Conservation (phyloP, 1,140 invertebrate genomes). For the Frieseomelitta varia region DNA sequence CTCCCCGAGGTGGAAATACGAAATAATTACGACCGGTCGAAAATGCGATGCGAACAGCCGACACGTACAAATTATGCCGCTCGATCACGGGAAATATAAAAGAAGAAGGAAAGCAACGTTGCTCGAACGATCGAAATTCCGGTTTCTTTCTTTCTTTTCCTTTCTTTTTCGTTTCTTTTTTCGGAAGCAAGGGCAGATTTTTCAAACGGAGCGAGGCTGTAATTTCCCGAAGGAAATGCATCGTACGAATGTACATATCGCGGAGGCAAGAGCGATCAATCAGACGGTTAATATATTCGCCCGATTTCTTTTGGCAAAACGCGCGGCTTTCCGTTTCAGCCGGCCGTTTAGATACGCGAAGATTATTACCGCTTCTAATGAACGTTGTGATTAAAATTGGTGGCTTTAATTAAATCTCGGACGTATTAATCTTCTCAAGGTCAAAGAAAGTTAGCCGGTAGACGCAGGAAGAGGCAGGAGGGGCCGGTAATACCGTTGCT, state of each 20-base stretch:
- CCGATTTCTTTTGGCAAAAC: conserved; percentile 32
- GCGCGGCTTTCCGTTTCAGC: conserved; percentile 37
- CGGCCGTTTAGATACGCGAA: conserved; percentile 21
- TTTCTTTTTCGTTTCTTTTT: not conserved
- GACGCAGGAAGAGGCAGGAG: not conserved
- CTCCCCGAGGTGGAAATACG: not conserved
- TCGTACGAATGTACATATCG: not conserved
- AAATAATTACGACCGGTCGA: not conserved
- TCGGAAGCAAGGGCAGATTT: not conserved
- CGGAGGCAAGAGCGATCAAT: conserved; percentile 26
- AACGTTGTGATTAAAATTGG: conserved; percentile 50
- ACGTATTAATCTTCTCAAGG: conserved; percentile 45
- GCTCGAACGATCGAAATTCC: not conserved
- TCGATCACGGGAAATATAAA: not conserved
- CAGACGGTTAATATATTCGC: conserved; percentile 20
- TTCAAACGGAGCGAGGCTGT: not conserved
- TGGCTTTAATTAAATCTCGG: conserved; percentile 42
- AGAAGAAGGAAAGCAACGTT: no score
- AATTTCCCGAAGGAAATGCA: conserved; percentile 16
- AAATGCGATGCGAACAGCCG: not conserved
- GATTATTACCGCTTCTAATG: conserved; percentile 49
- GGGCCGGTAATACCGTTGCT: not conserved
- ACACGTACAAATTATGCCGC: not conserved
- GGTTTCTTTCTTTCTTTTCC: not conserved
- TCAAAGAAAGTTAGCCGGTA: conserved; percentile 32